phyloP scores from a whole-genome alignment of 2,888 invertebrate genomes.

The Automeris io region DNA sequence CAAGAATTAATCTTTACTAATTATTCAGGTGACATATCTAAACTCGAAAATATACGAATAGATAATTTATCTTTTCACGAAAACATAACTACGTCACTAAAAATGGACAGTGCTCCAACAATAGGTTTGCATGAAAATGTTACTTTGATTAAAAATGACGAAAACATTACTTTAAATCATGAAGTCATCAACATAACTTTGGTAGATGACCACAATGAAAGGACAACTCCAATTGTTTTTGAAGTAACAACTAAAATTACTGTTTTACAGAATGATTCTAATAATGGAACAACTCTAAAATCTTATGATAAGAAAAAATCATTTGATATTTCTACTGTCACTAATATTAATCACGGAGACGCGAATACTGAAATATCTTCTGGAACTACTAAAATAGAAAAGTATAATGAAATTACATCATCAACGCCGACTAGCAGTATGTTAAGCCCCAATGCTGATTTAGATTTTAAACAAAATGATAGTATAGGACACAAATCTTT shows the following conservation, averaged over 20 bases:
- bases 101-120: conserved; percentile 11
- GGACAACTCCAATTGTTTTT: conserved; percentile 28
- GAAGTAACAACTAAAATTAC: conserved; percentile 51
- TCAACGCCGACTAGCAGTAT: conserved; percentile 7
- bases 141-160: not conserved
- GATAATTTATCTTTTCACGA: conserved; percentile 5
- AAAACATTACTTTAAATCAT: conserved; percentile 25
- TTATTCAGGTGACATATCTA: conserved; percentile 30
- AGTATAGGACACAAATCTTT: not conserved
- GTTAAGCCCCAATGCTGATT: not conserved
- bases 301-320: conserved; percentile 2
- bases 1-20: conserved; percentile 22
- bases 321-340: conserved; percentile 9
- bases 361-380: conserved; percentile 9
- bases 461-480: not conserved
- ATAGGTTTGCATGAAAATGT: conserved; percentile 13
- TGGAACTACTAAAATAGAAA: conserved; percentile 13
- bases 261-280: conserved; percentile 24
- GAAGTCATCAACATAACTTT: conserved; percentile 43
- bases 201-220: conserved; percentile 31
- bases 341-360: not conserved
- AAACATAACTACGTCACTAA: conserved; percentile 2
- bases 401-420: conserved; percentile 7
- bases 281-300: not conserved
- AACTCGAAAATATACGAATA: conserved; percentile 26